Percentiles rank a stretch among this genome's conserved stretches.
Evolutionary conservation across 2,113 vertebrate genomes (phyloP).

Genomic region (Dasyornis broadbenti): DNA sequence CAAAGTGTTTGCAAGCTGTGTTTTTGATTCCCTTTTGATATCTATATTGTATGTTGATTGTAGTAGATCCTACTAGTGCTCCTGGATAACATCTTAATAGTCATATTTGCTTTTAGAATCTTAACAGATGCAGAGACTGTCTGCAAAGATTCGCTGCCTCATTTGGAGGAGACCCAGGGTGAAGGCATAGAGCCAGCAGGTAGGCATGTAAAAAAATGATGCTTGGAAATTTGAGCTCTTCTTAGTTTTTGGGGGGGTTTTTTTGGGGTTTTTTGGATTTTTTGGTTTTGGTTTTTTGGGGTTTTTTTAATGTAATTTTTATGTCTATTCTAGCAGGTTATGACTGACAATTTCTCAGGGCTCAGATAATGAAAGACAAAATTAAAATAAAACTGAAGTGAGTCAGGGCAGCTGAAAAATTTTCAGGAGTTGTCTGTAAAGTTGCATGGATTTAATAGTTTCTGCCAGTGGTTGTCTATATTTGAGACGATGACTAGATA

Average conservation of each 20-base stretch:
- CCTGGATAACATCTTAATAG: neutral
- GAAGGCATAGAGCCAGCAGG: neutral
- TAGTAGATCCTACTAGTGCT: neutral
- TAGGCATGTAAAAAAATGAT: neutral
- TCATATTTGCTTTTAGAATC: neutral
- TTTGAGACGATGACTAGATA: neutral
- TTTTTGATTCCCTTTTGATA: neutral
- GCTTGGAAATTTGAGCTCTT: neutral
- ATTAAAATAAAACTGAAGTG: neutral
- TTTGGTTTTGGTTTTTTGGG: too few relatives aligned
- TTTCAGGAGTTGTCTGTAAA: neutral
- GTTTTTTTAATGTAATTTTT: neutral
- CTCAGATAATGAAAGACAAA: neutral
- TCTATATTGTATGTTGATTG: neutral
- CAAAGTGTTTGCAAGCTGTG: neutral
- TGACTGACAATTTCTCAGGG: neutral
- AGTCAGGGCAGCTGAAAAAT: neutral
- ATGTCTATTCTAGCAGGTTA: neutral
- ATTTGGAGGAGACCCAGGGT: neutral
- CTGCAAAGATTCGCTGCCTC: neutral
- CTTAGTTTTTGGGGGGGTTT: neutral
- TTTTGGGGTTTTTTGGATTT: too few relatives aligned
- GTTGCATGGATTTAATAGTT: neutral
- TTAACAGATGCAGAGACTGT: neutral
- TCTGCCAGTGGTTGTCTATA: neutral